phyloP scores from a whole-genome alignment of 2,888 invertebrate species.

The Cosmorhoe ocellata region DNA sequence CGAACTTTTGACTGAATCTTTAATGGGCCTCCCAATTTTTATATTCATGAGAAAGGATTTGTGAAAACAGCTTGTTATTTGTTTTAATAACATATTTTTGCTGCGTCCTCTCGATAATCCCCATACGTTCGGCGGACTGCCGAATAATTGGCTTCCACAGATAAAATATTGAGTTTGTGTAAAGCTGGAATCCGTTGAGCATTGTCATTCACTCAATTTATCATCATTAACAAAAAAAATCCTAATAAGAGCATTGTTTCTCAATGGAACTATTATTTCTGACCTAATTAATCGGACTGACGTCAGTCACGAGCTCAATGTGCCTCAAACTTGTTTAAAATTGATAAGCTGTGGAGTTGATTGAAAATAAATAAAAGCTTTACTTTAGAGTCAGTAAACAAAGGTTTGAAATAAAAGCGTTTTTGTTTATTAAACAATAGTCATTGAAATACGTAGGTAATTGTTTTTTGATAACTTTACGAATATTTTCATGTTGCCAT shows the following conservation, averaged over 20 bases:
- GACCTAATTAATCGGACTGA: no score
- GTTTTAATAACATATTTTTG: conserved; percentile 34
- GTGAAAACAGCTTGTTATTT: conserved; percentile 39
- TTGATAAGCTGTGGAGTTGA: conserved; percentile 17
- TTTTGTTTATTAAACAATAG: no score
- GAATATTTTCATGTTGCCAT: no score
- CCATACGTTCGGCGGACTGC: conserved; percentile 26
- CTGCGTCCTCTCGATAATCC: conserved; percentile 28
- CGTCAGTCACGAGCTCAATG: background rate
- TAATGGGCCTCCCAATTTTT: conserved; percentile 37
- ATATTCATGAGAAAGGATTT: conserved; percentile 35
- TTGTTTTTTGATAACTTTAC: no score
- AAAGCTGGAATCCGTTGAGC: conserved; percentile 9
- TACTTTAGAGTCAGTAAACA: conserved; percentile 8
- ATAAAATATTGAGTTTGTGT: conserved; percentile 23
- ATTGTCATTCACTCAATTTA: background rate
- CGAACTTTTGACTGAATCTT: conserved; percentile 40
- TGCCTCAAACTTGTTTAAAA: conserved; percentile 5
- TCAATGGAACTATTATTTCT: no score
- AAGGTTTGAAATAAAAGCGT: no score
- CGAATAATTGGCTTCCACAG: conserved; percentile 30
- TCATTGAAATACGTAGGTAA: no score
- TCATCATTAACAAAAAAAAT: no score
- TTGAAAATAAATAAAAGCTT: conserved; percentile 32
- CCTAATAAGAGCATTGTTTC: no score